A percentile compares a stretch with the other conserved stretches of the same genome.
phyloP scores from a whole-genome alignment of 1,140 invertebrate genomes.

The Drosophila nigrodunni region DNA sequence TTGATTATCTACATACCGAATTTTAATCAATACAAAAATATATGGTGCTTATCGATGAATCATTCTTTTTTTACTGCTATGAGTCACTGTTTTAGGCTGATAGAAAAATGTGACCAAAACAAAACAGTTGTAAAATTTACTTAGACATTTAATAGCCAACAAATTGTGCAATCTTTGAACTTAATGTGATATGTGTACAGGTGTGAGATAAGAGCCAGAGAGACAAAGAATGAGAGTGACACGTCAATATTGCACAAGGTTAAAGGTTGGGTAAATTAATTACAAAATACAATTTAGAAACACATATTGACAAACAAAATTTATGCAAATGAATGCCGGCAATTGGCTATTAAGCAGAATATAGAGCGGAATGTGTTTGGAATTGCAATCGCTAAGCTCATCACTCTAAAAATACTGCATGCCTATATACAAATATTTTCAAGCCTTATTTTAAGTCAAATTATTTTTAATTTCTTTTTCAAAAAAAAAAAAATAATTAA shows the following conservation, averaged over 20 bases:
- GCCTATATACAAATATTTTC: no score
- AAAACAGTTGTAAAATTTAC: conserved; percentile 11
- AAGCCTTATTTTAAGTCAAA: no score
- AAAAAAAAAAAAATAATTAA: no score
- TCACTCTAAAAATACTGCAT: no score
- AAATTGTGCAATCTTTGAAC: conserved; percentile 3
- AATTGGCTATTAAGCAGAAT: no score
- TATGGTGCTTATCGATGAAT: conserved; percentile 24
- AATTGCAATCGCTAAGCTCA: no score
- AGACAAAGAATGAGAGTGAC: background rate
- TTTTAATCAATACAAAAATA: background rate
- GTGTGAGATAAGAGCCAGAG: conserved; percentile 29
- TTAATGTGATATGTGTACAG: conserved; percentile 14
- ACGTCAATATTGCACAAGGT: background rate
- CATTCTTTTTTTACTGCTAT: conserved; percentile 24
- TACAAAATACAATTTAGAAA: background rate
- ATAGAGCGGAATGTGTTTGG: no score
- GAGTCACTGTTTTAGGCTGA: conserved; percentile 48
- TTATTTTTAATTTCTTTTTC: no score
- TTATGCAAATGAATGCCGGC: no score
- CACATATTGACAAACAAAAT: background rate
- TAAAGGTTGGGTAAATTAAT: background rate
- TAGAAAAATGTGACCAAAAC: conserved; percentile 1
- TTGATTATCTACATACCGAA: background rate
- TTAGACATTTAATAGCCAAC: background rate